phyloP scores from a whole-genome alignment of 2,113 vertebrate genomes.

The Dromas ardeola region DNA sequence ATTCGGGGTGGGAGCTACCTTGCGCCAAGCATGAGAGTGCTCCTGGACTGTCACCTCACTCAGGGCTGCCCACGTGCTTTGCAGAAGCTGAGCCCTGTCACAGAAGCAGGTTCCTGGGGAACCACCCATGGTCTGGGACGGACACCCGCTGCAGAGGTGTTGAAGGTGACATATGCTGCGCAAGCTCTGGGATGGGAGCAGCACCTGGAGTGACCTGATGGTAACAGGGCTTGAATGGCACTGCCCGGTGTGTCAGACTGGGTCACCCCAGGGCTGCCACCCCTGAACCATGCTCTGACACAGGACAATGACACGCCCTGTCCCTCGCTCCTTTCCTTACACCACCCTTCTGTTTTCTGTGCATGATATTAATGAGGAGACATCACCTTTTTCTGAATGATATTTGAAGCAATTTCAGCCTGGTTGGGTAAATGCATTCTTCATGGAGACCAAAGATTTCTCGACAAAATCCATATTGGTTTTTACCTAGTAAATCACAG shows the following conservation, averaged over 20 bases:
- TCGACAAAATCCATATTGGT: background rate
- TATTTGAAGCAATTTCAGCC: background rate
- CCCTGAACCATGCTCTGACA: rapidly evolving
- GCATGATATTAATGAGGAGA: background rate
- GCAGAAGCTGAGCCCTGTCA: background rate
- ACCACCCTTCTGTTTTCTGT: rapidly evolving
- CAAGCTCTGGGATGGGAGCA: background rate
- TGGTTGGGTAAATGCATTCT: background rate
- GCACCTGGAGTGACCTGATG: background rate
- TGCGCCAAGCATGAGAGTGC: background rate
- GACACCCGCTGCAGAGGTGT: background rate
- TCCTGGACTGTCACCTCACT: rapidly evolving
- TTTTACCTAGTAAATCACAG: background rate
- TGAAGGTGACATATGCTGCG: background rate
- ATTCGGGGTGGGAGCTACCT: rapidly evolving
- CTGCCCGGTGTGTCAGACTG: background rate
- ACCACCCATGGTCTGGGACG: rapidly evolving
- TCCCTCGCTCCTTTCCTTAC: background rate
- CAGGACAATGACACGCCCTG: rapidly evolving
- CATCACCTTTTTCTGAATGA: background rate
- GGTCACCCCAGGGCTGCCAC: background rate
- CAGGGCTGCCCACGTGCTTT: background rate
- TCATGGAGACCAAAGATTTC: background rate
- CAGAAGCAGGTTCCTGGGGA: background rate
- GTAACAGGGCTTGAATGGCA: background rate